Base-by-base conservation (phyloP, 1,140 invertebrate species). In the Bombus fervidus region DNA sequence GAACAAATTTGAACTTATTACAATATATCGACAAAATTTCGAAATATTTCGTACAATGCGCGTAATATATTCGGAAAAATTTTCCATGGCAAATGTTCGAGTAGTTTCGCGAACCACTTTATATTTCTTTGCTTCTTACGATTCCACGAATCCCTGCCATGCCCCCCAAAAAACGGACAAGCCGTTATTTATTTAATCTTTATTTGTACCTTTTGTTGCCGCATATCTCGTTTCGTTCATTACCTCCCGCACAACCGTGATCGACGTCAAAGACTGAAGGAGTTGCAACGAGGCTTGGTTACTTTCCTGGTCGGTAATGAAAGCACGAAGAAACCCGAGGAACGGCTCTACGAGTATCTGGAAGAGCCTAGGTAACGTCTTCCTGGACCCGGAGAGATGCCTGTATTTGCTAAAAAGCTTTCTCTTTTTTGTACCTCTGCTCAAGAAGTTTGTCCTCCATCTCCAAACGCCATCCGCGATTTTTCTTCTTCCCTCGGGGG, bases 301-400 rank as follows among this genome's bases (percentile, higher is more conserved):
- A 92, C 92, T 87, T 91, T 92, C 80, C 84, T 93, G 88, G 90
- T 91, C 73, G 87, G 86, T 91, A 93, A 93, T 87, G 87, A 93
- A 90, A 93, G 86, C 91, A 91, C 88, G 71, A 77, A 88, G 85
- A 92, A 89, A 86, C 81, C 89, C 57, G 89, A 91, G 72, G 92
- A 84, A 89, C 91, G 88, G 74, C 89, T 93, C 66, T 92, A 92
- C 90, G 88, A 93, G 85, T 92, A 87, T 80, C 80, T 89, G 84
- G 90, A 91, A 78, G 87, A 79, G 76, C 86, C 89, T 93, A 93
- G 93, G 94, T 94, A 94, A 94, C 92, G 62, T 83, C 64, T 39
- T 34, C 57, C 78, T 28, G 15, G 57, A 64, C 39, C 59, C 28
- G 64, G 62, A 74, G 25, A 78, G 53, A 78, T 53, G 53, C 68